phyloP scores from a whole-genome alignment of 2,888 invertebrate genomes.

The Apeira syringaria region DNA sequence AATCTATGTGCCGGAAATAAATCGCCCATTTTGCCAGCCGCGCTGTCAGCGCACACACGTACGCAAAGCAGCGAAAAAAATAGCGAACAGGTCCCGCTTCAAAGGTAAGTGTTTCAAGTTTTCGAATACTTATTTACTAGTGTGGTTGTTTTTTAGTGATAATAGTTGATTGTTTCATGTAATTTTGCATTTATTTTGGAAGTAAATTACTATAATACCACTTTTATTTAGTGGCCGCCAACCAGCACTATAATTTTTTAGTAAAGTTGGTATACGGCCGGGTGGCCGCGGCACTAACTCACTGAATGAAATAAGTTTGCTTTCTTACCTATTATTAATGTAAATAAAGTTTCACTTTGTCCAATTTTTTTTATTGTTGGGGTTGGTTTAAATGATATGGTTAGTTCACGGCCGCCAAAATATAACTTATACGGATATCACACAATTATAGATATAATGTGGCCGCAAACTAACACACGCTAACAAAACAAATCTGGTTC shows the following conservation, averaged over 20 bases:
- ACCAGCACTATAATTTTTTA: constrained; percentile 13
- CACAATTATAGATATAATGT: constrained; percentile 6
- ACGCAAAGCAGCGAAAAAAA: too few relatives aligned
- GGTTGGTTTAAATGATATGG: too few relatives aligned
- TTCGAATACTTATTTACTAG: constrained; percentile 16
- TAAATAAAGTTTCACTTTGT: too few relatives aligned
- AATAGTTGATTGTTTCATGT: constrained; percentile 11
- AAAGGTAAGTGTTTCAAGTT: background rate
- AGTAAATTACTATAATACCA: constrained; percentile 16
- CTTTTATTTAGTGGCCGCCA: constrained; percentile 17
- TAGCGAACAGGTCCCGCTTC: background rate
- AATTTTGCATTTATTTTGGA: constrained; percentile 14
- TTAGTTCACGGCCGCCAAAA: too few relatives aligned
- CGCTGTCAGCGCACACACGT: too few relatives aligned
- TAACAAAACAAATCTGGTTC: background rate
- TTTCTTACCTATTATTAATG: constrained; percentile 12
- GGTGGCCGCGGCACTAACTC: too few relatives aligned
- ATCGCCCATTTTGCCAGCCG: too few relatives aligned
- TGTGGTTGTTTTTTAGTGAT: constrained; percentile 16
- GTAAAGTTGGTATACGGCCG: too few relatives aligned
- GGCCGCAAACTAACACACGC: too few relatives aligned
- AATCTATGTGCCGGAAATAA: too few relatives aligned
- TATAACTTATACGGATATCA: constrained; percentile 14
- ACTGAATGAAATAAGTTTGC: constrained; percentile 17
- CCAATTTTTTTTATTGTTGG: constrained; percentile 12